Evolutionary conservation across 2,888 invertebrate species (phyloP).

Genomic region (Elgonia sp.): DNA sequence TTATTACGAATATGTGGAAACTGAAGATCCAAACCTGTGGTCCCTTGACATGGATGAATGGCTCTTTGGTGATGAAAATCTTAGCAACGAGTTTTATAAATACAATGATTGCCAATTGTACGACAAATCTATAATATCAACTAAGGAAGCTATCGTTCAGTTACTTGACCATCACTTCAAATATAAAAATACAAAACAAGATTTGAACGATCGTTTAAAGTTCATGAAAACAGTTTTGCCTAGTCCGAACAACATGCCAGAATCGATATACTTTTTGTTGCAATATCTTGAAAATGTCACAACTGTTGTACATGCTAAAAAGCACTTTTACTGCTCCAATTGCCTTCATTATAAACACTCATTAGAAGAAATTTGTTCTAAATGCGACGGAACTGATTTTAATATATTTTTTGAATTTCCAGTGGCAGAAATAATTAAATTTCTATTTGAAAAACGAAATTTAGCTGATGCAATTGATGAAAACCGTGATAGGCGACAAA

Average conservation of each 20-base stretch:
- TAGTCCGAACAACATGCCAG: conserved; percentile 38
- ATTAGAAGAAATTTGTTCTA: conserved; percentile 8
- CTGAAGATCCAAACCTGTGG: conserved; percentile 16
- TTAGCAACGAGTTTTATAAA: conserved; percentile 1
- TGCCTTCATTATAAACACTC: conserved; percentile 35
- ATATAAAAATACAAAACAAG: conserved; percentile 35
- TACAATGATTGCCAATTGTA: neutral
- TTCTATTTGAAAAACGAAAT: conserved; percentile 9
- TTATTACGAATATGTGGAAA: neutral
- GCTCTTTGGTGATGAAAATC: conserved; percentile 21
- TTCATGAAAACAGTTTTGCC: conserved; percentile 33
- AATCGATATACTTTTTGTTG: conserved; percentile 9
- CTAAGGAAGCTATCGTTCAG: conserved; percentile 14
- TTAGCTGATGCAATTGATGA: conserved; percentile 28
- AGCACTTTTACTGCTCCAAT: conserved; percentile 30
- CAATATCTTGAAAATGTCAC: conserved; percentile 31
- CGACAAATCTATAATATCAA: conserved; percentile 21
- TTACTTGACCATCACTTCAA: conserved; percentile 37
- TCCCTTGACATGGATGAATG: conserved; percentile 19
- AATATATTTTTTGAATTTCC: conserved; percentile 16
- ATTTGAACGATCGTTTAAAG: conserved; percentile 21
- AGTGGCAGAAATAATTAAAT: conserved; percentile 9
- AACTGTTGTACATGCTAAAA: conserved; percentile 10
- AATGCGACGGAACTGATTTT: conserved; percentile 1
- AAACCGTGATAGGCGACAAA: neutral